phyloP scores from a whole-genome alignment of 1,140 invertebrate genomes.

The Microplitis mediator region DNA sequence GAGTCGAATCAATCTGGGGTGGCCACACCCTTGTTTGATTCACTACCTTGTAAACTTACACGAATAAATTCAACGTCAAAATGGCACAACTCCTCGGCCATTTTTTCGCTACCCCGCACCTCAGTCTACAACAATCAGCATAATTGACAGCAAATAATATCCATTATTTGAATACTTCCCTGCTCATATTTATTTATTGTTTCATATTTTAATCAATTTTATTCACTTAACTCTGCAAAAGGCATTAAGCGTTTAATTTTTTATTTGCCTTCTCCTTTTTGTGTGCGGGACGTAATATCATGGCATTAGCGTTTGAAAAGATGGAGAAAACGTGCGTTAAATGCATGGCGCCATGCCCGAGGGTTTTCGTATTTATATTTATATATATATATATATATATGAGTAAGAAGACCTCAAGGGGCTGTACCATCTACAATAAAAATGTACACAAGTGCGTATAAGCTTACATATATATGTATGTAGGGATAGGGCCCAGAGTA shows the following conservation, averaged over 20 bases:
- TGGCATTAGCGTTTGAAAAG: not conserved
- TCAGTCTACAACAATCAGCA: not conserved
- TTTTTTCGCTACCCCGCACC: not conserved
- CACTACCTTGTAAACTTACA: not conserved
- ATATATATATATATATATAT: too few species aligned
- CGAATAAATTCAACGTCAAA: constrained; percentile 17
- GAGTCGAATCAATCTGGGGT: constrained; percentile 26
- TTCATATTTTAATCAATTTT: too few species aligned
- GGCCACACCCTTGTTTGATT: constrained; percentile 24
- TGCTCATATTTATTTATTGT: too few species aligned
- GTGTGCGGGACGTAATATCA: not conserved
- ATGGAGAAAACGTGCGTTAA: not conserved
- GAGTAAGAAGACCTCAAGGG: constrained; percentile 22
- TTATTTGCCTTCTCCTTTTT: not conserved
- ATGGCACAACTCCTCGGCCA: constrained; percentile 11
- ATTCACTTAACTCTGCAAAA: too few species aligned
- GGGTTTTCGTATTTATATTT: not conserved
- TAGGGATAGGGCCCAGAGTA: too few species aligned
- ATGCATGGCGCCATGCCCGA: constrained; percentile 11
- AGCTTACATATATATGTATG: too few species aligned
- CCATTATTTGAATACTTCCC: too few species aligned
- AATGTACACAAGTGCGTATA: constrained; percentile 5
- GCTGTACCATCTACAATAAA: constrained; percentile 4
- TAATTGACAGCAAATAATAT: not conserved
- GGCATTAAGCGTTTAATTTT: not conserved